A percentile compares a stretch with the other conserved stretches of the same genome.
These are phyloP conservation scores for Apocrypta bakeri DNA, from an alignment of 1,140 invertebrate genomes.

Conservation along the genomic window DNA sequence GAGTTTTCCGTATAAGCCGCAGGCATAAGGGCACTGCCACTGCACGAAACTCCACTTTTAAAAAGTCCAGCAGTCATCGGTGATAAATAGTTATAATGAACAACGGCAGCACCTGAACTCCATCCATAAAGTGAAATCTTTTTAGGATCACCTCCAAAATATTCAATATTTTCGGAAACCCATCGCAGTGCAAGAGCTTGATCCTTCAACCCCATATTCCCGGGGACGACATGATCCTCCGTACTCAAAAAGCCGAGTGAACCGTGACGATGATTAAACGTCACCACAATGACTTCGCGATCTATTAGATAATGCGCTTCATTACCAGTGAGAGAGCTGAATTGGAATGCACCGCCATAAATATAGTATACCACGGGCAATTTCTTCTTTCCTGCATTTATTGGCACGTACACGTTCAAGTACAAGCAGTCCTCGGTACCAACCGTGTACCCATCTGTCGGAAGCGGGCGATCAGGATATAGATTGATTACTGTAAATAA, in stretches of 20 bases:
- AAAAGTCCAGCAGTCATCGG: constrained; percentile 72
- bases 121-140: constrained; percentile 69
- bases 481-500: not conserved
- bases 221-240: constrained; percentile 69
- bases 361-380: constrained; percentile 23
- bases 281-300: constrained; percentile 75
- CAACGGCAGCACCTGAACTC: constrained; percentile 49
- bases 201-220: constrained; percentile 77
- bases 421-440: constrained; percentile 34
- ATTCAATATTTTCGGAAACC: constrained; percentile 74
- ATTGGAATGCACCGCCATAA: constrained; percentile 25
- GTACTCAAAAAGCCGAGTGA: constrained; percentile 63
- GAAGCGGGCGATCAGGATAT: not conserved
- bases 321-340: not conserved
- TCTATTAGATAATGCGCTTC: not conserved
- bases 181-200: constrained; percentile 73
- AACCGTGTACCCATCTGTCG: not conserved
- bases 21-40: constrained; percentile 80
- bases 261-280: constrained; percentile 79
- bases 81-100: constrained; percentile 20
- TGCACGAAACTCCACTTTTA: constrained; percentile 79
- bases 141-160: constrained; percentile 76
- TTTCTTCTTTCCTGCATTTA: too few relatives aligned
- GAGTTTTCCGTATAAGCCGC: constrained; percentile 81
- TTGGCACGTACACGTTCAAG: constrained; percentile 21